These are phyloP conservation scores for Epinotia brunnichana DNA, from an alignment of 2,888 invertebrate genomes.

Conservation along the genomic window DNA sequence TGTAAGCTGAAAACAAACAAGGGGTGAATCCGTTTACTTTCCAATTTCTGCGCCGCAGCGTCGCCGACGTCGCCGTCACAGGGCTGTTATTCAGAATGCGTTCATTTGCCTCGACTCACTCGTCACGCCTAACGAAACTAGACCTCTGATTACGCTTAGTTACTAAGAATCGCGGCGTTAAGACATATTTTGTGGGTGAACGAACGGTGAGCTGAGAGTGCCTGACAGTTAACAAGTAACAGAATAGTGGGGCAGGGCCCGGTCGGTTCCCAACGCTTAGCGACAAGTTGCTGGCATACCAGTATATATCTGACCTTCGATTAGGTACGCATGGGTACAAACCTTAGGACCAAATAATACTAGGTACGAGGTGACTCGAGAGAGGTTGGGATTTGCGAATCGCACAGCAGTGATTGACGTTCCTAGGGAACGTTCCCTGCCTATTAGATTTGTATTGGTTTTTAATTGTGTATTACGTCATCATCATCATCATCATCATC, in stretches of 20 bases:
- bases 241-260: too few relatives aligned
- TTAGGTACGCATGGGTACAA: not conserved
- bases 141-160: too few relatives aligned
- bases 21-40: constrained; percentile 56
- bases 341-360: not conserved
- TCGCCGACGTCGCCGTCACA: not conserved
- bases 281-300: not conserved
- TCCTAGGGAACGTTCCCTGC: not conserved
- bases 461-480: not conserved
- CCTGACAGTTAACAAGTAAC: too few relatives aligned
- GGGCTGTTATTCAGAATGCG: not conserved
- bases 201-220: too few relatives aligned
- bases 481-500: too few relatives aligned
- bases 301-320: not conserved
- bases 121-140: too few relatives aligned
- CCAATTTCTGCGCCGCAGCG: constrained; percentile 48
- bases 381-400: not conserved
- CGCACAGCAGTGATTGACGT: not conserved
- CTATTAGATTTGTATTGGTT: constrained; percentile 1
- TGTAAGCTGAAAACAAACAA: constrained; percentile 51
- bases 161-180: too few relatives aligned
- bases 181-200: too few relatives aligned
- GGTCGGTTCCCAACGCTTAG: not conserved
- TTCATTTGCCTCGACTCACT: too few relatives aligned
- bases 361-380: not conserved